Percentiles rank a stretch among this genome's conserved stretches.
Evolutionary conservation across 2,797 vertebrate genomes (phyloP).

Genomic region (Sebastes cheni): DNA sequence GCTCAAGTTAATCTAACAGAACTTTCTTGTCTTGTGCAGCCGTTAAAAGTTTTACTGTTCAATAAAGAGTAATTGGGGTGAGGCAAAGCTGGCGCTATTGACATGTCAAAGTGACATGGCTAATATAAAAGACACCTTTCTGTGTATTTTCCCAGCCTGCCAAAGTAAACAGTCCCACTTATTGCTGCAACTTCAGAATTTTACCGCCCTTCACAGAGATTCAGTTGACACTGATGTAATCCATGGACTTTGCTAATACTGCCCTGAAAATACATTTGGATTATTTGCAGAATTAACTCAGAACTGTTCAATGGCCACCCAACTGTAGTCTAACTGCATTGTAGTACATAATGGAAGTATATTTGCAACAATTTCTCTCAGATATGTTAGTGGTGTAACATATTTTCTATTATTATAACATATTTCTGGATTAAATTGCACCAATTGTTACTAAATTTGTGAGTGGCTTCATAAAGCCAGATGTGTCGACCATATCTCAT

Average conservation of each 20-base stretch:
- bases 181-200: constrained; percentile 56
- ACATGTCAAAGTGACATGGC: constrained; percentile 51
- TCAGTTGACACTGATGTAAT: constrained; percentile 58
- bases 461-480: not conserved
- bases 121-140: constrained; percentile 40
- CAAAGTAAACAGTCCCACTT: constrained; percentile 63
- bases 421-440: too few species aligned
- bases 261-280: constrained; percentile 18
- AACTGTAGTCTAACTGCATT: not conserved
- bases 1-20: constrained; percentile 22
- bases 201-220: constrained; percentile 29
- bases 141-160: constrained; percentile 51
- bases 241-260: constrained; percentile 23
- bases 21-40: constrained; percentile 12
- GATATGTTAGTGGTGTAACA: not conserved
- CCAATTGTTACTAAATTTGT: not conserved
- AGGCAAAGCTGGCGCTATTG: constrained; percentile 40
- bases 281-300: not conserved
- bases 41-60: constrained; percentile 46
- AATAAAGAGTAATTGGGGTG: constrained; percentile 65
- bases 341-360: not conserved
- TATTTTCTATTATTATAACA: not conserved
- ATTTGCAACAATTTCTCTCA: not conserved
- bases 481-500: too few species aligned
- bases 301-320: not conserved